phyloP scores from a whole-genome alignment of 2,888 invertebrate genomes.

The Cataglyphis albicans region DNA sequence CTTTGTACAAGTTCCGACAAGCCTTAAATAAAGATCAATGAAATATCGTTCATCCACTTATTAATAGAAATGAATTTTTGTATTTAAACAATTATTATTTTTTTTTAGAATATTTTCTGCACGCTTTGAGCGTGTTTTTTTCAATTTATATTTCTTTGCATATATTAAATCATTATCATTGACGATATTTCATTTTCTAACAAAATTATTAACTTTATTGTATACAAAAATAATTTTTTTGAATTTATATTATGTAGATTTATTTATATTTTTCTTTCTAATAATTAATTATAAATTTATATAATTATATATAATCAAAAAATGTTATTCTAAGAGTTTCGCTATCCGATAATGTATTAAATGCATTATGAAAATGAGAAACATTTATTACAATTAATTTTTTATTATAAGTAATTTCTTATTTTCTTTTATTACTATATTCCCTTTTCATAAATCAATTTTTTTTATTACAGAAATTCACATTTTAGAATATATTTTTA shows the following conservation, averaged over 20 bases:
- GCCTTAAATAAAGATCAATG: slow-evolving; percentile 47
- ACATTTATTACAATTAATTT: no score
- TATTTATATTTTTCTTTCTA: background rate
- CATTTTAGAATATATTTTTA: no score
- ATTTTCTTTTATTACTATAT: no score
- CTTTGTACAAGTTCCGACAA: background rate
- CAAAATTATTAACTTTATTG: background rate
- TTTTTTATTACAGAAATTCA: no score
- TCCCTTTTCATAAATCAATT: no score
- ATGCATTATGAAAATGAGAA: no score
- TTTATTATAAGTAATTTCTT: no score
- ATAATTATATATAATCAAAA: no score
- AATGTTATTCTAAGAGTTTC: no score
- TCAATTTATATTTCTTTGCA: background rate
- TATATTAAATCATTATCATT: background rate
- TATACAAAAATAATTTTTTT: background rate
- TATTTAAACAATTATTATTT: background rate
- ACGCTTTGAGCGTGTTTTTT: background rate
- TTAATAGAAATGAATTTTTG: slow-evolving; percentile 1
- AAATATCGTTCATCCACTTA: background rate
- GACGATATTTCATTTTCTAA: background rate
- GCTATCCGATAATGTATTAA: no score
- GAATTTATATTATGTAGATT: background rate
- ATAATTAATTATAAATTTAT: no score
- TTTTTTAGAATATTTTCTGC: slow-evolving; percentile 4